Evolutionary conservation across 2,113 vertebrate species (phyloP), one percentile per base, ranked within the genome.

Genomic region (Tyto alba): DNA sequence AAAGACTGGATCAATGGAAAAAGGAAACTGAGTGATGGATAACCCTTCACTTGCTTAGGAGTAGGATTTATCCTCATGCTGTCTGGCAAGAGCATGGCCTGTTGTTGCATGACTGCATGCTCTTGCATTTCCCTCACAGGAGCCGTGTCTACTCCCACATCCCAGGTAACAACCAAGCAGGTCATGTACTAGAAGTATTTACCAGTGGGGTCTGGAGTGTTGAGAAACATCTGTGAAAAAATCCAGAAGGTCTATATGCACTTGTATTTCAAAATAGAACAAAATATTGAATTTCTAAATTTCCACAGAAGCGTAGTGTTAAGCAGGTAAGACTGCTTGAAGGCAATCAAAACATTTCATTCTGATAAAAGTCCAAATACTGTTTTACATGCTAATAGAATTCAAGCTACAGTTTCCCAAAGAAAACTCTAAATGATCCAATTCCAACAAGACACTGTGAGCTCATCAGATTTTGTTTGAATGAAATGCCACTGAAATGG

Each of bases 291-390:
- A 50, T 85, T 82, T 72, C 53, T 72, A 55, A 52, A 36, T 57
- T 92, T 50, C 50, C 45, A 66, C n/a, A 53, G 43, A 88, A 82
- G 43, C 63, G 23, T 62, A 48, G 36, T 0, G 2, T 85, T 92
- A 84, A 81, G 72, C 55, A 90, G 89, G 90, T 90, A 74, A 89
- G 40, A 90, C 13, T 50, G 79, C 93, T 59, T 38, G 34, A 77
- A 86, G 52, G 76, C 57, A 94, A 91, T 84, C 52, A 95, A 84
- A 95, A 84, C 73, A 81, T 63, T 72, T 90, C 52, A 79, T 89
- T 93, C 64, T 76, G 10, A 84, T 85, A 67, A 23, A 77, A 80
- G 83, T 43, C 73, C 47, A 86, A 90, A 77, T 55, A 72, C 23
- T 11, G 30, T 88, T 83, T 83, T 53, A 30, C 45, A n/a, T 67